Evolutionary conservation across 2,888 invertebrate species (phyloP), one percentile per base, ranked within the genome.

Genomic region (Zygogramma bicolorata): DNA sequence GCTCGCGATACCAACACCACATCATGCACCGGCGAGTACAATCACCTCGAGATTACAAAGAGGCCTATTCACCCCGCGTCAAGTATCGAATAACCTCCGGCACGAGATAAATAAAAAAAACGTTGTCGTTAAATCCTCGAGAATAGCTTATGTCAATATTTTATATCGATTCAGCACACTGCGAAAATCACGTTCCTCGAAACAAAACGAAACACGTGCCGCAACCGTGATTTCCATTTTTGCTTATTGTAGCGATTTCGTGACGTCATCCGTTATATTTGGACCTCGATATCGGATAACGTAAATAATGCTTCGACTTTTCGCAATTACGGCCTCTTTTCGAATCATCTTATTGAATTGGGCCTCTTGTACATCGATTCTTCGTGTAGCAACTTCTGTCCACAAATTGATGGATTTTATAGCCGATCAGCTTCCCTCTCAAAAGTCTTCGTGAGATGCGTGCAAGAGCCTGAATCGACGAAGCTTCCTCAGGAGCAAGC

Each of bases 81-180:
- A 42, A 25, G 34, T 42, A 62, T 27, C 42, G 25, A 34, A 27
- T 40, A 46, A 63, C 63, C 63, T 49, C 46, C 6, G 29, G 15
- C 22, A 20, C 31, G 62, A 62, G 60, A 61, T 61, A 38, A 62
- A 27, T n/a, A 53, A 25, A 53, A 27, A 53, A 42, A n/a, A n/a
- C n/a, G n/a, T n/a, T 5, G 20, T 42, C 42, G 62, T 62, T 27
- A 42, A 27, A 62, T 62, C 18, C 20, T 31, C 62, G 42, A 62
- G 53, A 69, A 69, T 58, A 65, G 65, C 65, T 65, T 42, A 59
- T 42, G 29, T 58, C 58, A 60, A 70, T 70, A 65, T 63, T 70
- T 38, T 34, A 53, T 53, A 70, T 59, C 59, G 46, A 70, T 46
- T 40, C 63, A 46, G 59, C 49, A 46, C 46, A 46, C 27, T 46